Evolutionary conservation across 2,113 vertebrate genomes (phyloP).

Genomic region (Carassius carassius): DNA sequence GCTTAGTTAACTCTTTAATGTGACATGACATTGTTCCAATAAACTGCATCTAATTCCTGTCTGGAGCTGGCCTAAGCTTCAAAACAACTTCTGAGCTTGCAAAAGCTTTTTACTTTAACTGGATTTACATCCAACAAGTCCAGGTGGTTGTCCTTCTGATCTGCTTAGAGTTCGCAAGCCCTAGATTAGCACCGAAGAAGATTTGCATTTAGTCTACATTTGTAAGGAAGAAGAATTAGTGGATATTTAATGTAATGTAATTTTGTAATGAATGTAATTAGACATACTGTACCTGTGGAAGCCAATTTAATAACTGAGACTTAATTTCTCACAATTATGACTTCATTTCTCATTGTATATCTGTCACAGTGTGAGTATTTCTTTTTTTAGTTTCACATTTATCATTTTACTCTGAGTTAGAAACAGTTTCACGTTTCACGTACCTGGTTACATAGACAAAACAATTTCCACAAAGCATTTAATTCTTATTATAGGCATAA

Average conservation of each 20-base stretch:
- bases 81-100: slow-evolving; percentile 39
- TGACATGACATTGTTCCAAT: slow-evolving; percentile 33
- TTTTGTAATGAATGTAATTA: too few relatives aligned
- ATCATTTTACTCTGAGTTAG: neutral
- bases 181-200: slow-evolving; percentile 38
- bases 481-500: neutral
- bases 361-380: neutral
- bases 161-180: slow-evolving; percentile 31
- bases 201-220: slow-evolving; percentile 9
- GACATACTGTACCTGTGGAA: neutral
- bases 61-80: slow-evolving; percentile 26
- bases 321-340: neutral
- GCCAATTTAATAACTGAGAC: neutral
- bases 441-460: neutral
- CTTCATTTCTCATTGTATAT: neutral
- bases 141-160: slow-evolving; percentile 41
- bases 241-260: neutral
- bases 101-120: slow-evolving; percentile 47
- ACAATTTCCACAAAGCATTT: neutral
- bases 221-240: neutral
- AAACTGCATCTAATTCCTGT: slow-evolving; percentile 36
- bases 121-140: slow-evolving; percentile 32
- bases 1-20: neutral
- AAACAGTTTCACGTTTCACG: neutral
- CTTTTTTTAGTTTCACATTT: neutral